Evolutionary conservation across 2,888 invertebrate species (phyloP).

Genomic region (Argyresthia albistria): DNA sequence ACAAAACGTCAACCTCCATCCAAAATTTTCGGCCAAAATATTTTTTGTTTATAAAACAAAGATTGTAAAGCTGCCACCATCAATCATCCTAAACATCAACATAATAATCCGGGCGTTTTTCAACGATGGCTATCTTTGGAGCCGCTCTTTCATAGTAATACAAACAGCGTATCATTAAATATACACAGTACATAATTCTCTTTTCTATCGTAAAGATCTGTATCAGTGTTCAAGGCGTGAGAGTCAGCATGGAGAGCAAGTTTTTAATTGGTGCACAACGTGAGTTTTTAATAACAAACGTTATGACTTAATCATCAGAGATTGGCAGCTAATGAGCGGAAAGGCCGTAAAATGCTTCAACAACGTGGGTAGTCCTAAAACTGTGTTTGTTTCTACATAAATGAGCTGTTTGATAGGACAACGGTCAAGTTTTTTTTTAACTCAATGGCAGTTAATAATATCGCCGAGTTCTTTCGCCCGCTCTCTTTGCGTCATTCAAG

Average conservation of each 20-base stretch:
- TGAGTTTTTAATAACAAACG: constrained; percentile 47
- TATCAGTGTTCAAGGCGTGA: constrained; percentile 46
- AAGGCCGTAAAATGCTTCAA: constrained; percentile 52
- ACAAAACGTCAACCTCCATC: constrained; percentile 9
- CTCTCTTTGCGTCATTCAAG: constrained; percentile 12
- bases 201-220: constrained; percentile 42
- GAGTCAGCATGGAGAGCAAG: constrained; percentile 45
- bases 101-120: constrained; percentile 35
- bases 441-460: constrained; percentile 15
- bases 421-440: too few relatives aligned
- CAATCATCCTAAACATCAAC: constrained; percentile 33
- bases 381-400: constrained; percentile 7
- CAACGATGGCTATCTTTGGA: constrained; percentile 3
- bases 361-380: constrained; percentile 44
- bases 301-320: constrained; percentile 59
- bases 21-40: constrained; percentile 11
- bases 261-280: constrained; percentile 55
- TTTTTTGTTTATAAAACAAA: constrained; percentile 19
- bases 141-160: constrained; percentile 6
- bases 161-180: constrained; percentile 30
- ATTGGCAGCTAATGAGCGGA: constrained; percentile 65
- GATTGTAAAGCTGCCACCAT: constrained; percentile 25
- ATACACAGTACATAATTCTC: constrained; percentile 13
- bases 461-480: constrained; percentile 22
- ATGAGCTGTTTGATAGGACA: too few relatives aligned